Evolutionary conservation across 2,113 vertebrate genomes (phyloP).

Genomic region (Calidris pugnax): DNA sequence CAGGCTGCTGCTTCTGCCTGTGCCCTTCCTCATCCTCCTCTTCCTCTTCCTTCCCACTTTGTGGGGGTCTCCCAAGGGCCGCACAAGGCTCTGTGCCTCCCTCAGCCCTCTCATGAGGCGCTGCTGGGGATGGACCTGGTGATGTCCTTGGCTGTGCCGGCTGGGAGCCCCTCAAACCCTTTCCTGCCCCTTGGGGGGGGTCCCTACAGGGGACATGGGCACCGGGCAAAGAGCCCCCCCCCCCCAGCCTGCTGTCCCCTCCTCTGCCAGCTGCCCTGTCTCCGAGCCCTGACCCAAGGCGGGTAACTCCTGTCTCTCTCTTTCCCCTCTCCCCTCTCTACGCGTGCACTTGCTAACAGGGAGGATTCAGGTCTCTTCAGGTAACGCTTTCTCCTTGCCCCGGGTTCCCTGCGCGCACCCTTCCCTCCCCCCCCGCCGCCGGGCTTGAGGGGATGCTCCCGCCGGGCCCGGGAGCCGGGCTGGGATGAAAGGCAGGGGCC

Average conservation of each 20-base stretch:
- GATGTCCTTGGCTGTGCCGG: background rate
- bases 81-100: background rate
- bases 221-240: background rate
- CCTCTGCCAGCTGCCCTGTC: background rate
- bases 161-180: background rate
- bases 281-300: conserved; percentile 44
- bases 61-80: background rate
- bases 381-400: conserved; percentile 80
- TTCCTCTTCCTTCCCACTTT: background rate
- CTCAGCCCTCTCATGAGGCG: background rate
- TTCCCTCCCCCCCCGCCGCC: background rate
- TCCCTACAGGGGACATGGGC: background rate
- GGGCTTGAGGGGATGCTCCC: background rate
- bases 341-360: conserved; percentile 86
- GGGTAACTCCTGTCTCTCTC: conserved; percentile 76
- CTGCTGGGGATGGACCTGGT: background rate
- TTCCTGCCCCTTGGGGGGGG: background rate
- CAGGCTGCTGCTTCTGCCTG: conserved; percentile 35
- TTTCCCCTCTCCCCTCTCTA: conserved; percentile 70
- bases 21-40: background rate
- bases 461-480: background rate
- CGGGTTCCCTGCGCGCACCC: background rate
- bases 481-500: rapidly evolving
- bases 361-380: conserved; percentile 98
- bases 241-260: background rate